These are phyloP conservation scores for Megamerina dolium DNA, from an alignment of 2,888 invertebrate genomes.

Conservation along the genomic window DNA sequence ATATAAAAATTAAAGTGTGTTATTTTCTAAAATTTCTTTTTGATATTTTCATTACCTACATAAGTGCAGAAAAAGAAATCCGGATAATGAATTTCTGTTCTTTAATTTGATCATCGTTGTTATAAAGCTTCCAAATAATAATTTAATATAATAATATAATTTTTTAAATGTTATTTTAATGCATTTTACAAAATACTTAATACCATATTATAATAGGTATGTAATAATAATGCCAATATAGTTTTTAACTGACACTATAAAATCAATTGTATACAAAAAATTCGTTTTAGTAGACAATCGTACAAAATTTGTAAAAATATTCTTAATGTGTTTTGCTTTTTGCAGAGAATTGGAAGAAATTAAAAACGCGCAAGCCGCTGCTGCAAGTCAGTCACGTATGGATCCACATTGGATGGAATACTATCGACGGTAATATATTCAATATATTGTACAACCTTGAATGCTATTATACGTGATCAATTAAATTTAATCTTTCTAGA, in stretches of 20 bases:
- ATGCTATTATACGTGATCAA: too few species aligned
- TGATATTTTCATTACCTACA: neutral
- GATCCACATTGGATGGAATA: conserved; percentile 86
- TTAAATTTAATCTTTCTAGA: too few species aligned
- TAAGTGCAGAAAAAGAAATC: too few species aligned
- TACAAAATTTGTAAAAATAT: too few species aligned
- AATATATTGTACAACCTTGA: neutral
- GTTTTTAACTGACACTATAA: too few species aligned
- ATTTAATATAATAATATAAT: neutral
- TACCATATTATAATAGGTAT: neutral
- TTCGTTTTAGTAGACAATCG: too few species aligned
- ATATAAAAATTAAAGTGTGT: conserved; percentile 27
- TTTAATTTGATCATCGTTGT: too few species aligned
- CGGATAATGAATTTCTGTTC: too few species aligned
- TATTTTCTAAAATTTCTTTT: too few species aligned
- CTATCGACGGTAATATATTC: conserved; percentile 57
- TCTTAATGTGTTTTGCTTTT: conserved; percentile 22
- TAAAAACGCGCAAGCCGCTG: conserved; percentile 61
- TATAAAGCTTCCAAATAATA: neutral
- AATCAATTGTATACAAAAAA: too few species aligned
- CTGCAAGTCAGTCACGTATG: conserved; percentile 59
- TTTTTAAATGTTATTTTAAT: neutral
- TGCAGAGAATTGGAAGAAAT: conserved; percentile 75
- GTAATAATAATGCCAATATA: too few species aligned
- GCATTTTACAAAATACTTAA: neutral